These are phyloP conservation scores for Sphaerodactylus townsendi DNA, from an alignment of 2,113 vertebrate genomes.

Conservation along the genomic window DNA sequence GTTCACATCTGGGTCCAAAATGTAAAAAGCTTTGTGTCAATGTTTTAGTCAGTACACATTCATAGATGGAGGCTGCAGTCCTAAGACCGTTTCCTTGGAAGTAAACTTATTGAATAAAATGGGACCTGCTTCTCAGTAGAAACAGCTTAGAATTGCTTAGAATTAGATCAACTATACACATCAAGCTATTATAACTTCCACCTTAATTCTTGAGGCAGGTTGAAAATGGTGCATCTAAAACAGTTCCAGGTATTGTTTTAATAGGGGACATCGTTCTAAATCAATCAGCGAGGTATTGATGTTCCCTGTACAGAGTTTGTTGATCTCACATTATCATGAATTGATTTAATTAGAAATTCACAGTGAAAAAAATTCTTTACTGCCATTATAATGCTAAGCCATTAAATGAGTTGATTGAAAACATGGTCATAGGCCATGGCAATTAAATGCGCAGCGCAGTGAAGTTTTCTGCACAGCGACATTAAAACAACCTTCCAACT, in stretches of 20 bases:
- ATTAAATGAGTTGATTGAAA: slow-evolving; percentile 11
- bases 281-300: background rate
- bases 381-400: slow-evolving; percentile 40
- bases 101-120: too few species aligned
- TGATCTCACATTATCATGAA: slow-evolving; percentile 11
- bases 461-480: slow-evolving; percentile 19
- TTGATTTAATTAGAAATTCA: slow-evolving; percentile 43
- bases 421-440: background rate
- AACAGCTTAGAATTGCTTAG: too few species aligned
- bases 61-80: background rate
- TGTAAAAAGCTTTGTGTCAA: background rate
- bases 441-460: background rate
- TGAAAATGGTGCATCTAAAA: background rate
- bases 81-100: too few species aligned
- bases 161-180: rapidly evolving
- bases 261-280: background rate
- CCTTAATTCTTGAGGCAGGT: slow-evolving; percentile 8
- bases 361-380: slow-evolving; percentile 24
- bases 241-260: slow-evolving; percentile 13
- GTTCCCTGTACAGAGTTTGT: background rate
- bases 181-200: background rate
- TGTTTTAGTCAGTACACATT: slow-evolving; percentile 1
- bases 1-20: background rate
- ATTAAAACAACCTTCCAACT: slow-evolving; percentile 9
- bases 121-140: too few species aligned